Base-by-base conservation (phyloP, 2,113 vertebrate species). In the Cololabis saira region DNA sequence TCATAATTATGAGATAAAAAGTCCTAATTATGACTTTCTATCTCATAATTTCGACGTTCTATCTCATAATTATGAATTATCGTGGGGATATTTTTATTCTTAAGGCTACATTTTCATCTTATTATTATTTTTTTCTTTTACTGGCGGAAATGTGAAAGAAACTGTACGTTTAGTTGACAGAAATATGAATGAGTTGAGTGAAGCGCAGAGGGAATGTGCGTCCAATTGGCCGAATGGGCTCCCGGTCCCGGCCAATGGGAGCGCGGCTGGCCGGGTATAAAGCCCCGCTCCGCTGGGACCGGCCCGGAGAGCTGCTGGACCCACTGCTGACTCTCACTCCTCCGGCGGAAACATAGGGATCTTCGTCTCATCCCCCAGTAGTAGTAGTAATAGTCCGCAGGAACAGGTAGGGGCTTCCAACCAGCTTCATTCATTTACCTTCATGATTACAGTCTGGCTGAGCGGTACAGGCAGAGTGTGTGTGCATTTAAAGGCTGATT, bases 171-270 rank as follows among this genome's bases (percentile, higher is more conserved):
- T 33, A 30, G 40, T 27, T 27, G 24, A 27, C 24, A 27, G 2
- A 66, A 40, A 56, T 2, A 3, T 55, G 27, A 59, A 19, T 24
- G 7, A 12, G 10, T 2, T 12, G 45, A 17, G n/a, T 42, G 43
- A 24, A 37, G 0, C 15, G 33, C 17, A 16, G 12, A 24, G 15
- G 33, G 18, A 27, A 18, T 30, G 1, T 19, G 64, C 61, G 59
- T 66, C 83, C 95, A 95, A 94, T 96, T 72, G 91, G 95, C 95
- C 95, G 94, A 97, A 96, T 96, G 93, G 95, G 93, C 86, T 93
- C 88, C 90, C 93, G 93, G 93, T 94, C 93, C 16, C 40, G 60
- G 74, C 97, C 97, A 98, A 98, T 97, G 72, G 86, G 83, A 50
- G 49, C 42, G 52, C 42, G 52, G 10, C 17, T 33, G 48, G 2